Base-by-base conservation (phyloP, 2,888 invertebrate species). In the Patella ulyssiponensis region DNA sequence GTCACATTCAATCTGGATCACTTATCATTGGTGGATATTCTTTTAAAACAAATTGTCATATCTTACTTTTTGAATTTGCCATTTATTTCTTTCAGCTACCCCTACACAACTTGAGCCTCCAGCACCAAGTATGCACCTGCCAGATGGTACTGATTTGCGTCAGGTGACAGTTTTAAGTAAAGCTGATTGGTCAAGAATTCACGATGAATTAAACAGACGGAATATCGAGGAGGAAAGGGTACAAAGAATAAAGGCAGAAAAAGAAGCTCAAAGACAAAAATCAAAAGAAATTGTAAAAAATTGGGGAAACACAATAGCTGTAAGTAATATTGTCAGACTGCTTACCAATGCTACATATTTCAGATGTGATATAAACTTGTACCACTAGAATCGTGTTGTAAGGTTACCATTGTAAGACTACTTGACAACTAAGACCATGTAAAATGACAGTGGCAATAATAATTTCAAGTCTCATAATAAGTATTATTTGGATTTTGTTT, bases 291-390 rank as follows among this genome's bases (percentile, higher is more conserved):
- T 89, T 53, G 89, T 91, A 1, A 88, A 91, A 81, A 86, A 90
- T 78, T 92, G 92, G 92, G 86, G 89, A 74, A 92, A 92, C 77
- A 92, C 92, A 9, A 86, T 92, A 78, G 86, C 85, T 74, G 92
- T 92, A 86, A 86, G 90, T 79, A 70, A 58, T 52, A 52, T 15
- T 44, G 44, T 44, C 9, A 44, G 33, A 33, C 33, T 33, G 7
- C 33, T 4, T n/a, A 64, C 3, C n/a, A 20, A 64, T 20, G 23
- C n/a, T 54, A 51, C 4, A 3, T 52, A 3, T 1, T 7, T 58
- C 58, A 58, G 17, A 20, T 58, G 58, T 58, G 3, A 20, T 58
- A 58, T 17, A 27, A 5, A n/a, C n/a, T 76, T 56, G 64, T 9
- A n/a, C n/a, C 17, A 14, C 23, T 27, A 33, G n/a, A 74, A 73